These are phyloP conservation scores for Sinelater perroti DNA, from an alignment of 2,888 invertebrate species.

Conservation along the genomic window DNA sequence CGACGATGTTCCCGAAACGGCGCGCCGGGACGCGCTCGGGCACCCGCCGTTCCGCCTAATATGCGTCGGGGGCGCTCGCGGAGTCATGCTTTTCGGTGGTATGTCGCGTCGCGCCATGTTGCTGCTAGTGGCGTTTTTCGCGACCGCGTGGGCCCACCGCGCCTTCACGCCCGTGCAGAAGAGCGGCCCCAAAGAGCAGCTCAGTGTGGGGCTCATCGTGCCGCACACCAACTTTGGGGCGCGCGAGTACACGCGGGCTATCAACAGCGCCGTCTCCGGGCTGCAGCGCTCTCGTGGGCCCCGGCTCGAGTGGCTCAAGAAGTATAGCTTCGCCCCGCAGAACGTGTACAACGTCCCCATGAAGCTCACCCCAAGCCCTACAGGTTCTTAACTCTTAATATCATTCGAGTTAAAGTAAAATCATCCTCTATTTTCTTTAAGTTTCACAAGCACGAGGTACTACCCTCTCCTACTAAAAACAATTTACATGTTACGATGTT, in stretches of 20 bases:
- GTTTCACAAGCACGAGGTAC: too few species aligned
- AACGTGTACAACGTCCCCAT: conserved; percentile 74
- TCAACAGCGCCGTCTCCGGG: conserved; percentile 69
- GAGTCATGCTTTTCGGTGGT: conserved; percentile 27
- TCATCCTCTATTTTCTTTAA: too few species aligned
- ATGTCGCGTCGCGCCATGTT: conserved; percentile 45
- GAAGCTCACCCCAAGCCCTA: conserved; percentile 77
- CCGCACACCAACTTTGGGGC: conserved; percentile 71
- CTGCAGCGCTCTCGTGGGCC: conserved; percentile 67
- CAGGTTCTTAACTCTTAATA: conserved; percentile 71
- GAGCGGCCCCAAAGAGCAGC: conserved; percentile 46
- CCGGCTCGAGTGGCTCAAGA: conserved; percentile 69
- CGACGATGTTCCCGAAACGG: conserved; percentile 31
- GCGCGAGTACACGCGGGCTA: conserved; percentile 73
- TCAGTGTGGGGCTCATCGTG: conserved; percentile 68
- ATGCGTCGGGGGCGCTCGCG: conserved; percentile 12
- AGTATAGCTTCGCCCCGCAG: conserved; percentile 69
- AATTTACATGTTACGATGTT: too few species aligned
- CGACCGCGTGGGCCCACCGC: conserved; percentile 45
- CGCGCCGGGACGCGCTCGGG: conserved; percentile 30
- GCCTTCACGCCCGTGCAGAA: conserved; percentile 44
- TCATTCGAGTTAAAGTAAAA: too few species aligned
- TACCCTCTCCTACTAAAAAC: too few species aligned
- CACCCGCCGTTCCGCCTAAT: conserved; percentile 19
- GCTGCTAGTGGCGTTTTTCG: conserved; percentile 43